A percentile compares a stretch with the other conserved stretches of the same genome.
phyloP scores from a whole-genome alignment of 2,888 invertebrate species.

The Lycia hirtaria region DNA sequence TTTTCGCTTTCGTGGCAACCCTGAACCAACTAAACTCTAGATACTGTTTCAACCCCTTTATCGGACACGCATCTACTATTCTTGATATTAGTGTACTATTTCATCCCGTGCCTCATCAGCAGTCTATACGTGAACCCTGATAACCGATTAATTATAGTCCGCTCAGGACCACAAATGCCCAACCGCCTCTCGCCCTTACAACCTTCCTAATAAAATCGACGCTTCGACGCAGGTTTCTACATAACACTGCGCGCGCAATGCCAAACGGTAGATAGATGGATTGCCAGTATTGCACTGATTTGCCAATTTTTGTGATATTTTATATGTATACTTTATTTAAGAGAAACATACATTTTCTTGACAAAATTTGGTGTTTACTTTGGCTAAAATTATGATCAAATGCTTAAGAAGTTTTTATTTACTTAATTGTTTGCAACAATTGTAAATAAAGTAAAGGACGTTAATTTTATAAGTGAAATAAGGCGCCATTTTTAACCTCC shows the following conservation, averaged over 20 bases:
- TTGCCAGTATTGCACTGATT: conserved; percentile 11
- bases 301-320: background rate
- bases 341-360: no score
- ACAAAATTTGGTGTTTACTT: no score
- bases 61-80: background rate
- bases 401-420: no score
- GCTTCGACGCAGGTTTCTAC: conserved; percentile 34
- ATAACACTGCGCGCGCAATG: conserved; percentile 73
- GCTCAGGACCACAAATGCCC: conserved; percentile 47
- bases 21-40: background rate
- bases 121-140: conserved; percentile 44
- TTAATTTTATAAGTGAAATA: no score
- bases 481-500: no score
- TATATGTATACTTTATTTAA: no score
- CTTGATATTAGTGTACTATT: background rate
- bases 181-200: conserved; percentile 65
- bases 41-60: background rate
- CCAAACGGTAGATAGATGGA: conserved; percentile 49
- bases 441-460: no score
- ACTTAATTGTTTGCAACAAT: no score
- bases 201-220: conserved; percentile 78
- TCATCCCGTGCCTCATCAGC: conserved; percentile 22
- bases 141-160: conserved; percentile 64
- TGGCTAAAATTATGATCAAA: no score
- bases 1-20: background rate